Conservation (phyloP, 2,113 vertebrate species). For the Tychaedon coryphoeus region DNA sequence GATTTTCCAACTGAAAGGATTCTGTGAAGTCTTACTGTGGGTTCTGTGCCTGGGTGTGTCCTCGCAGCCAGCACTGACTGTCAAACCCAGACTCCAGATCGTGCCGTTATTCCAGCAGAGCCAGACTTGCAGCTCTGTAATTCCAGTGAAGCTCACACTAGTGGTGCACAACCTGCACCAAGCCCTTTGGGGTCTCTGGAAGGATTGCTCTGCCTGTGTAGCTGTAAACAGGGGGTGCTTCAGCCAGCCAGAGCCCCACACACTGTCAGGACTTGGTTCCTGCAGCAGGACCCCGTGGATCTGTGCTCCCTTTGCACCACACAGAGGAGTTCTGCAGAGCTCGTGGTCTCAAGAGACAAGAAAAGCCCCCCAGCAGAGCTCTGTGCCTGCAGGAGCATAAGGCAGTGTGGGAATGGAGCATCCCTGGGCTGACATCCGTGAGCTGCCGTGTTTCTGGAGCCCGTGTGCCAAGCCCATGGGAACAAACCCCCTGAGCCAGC, state of each 20-base stretch:
- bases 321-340: not conserved
- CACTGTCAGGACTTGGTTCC: not conserved
- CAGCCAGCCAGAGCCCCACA: not conserved
- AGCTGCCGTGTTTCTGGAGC: not conserved
- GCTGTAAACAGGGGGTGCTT: not conserved
- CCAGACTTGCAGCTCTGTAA: not conserved
- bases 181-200: not conserved
- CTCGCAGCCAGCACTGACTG: accelerated
- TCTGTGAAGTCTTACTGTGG: not conserved
- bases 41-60: not conserved
- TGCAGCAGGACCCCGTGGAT: not conserved
- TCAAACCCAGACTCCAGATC: not conserved
- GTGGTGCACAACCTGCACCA: not conserved
- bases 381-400: not conserved
- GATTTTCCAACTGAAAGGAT: not conserved
- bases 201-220: not conserved
- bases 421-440: not conserved
- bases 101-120: not conserved
- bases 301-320: not conserved
- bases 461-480: not conserved
- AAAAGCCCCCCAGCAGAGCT: not conserved
- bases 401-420: not conserved
- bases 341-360: accelerated
- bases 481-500: not conserved
- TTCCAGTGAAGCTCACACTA: not conserved